A percentile compares a stretch with the other conserved stretches of the same genome.
Conservation (phyloP, 2,797 vertebrate species). For the Dromococcyx pavoninus region DNA sequence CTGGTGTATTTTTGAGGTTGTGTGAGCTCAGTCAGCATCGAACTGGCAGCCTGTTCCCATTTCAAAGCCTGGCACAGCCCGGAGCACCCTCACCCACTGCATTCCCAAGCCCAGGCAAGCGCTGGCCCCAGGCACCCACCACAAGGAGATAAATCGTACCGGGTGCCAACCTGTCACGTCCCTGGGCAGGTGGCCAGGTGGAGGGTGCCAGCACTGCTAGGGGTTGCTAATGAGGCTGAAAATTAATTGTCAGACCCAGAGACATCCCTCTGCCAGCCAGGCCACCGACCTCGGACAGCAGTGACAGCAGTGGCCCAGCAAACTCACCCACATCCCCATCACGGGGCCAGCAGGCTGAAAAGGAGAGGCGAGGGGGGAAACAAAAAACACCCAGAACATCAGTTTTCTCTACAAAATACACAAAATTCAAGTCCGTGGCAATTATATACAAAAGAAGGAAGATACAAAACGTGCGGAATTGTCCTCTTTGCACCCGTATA, state of each 20-base stretch:
- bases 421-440: conserved; percentile 67
- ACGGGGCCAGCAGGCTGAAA: not conserved
- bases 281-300: rapidly evolving
- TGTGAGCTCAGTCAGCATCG: not conserved
- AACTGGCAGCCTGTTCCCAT: rapidly evolving
- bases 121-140: rapidly evolving
- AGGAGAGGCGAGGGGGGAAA: not conserved
- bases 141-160: not conserved
- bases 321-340: not conserved
- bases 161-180: not conserved
- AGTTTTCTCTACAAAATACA: conserved; percentile 72
- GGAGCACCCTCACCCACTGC: not conserved
- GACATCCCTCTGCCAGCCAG: rapidly evolving
- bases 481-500: conserved; percentile 72
- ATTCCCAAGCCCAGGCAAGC: rapidly evolving
- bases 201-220: not conserved
- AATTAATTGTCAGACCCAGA: not conserved
- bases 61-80: not conserved
- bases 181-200: not conserved
- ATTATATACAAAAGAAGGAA: conserved; percentile 76
- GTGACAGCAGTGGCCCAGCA: not conserved
- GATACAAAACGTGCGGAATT: conserved; percentile 76
- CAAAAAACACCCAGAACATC: not conserved
- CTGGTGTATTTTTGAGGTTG: rapidly evolving
- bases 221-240: conserved; percentile 8